Evolutionary conservation across 2,797 vertebrate species (phyloP).

Genomic region (Bovichtus diacanthus): DNA sequence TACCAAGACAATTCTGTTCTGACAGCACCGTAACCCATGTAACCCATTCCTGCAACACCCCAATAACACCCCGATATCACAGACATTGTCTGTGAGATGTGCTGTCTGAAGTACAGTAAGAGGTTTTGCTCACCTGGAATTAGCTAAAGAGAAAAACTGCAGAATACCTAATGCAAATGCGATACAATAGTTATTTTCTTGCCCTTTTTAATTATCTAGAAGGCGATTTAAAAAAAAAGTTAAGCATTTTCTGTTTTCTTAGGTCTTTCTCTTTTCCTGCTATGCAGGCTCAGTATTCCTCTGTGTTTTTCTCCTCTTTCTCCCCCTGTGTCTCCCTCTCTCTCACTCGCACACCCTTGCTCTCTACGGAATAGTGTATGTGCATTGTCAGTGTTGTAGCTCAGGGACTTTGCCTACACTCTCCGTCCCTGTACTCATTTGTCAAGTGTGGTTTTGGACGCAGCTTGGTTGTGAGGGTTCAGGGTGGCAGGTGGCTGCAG

Average conservation of each 20-base stretch:
- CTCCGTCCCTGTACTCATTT: slow-evolving; percentile 70
- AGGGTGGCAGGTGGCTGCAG: slow-evolving; percentile 67
- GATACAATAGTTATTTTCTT: not conserved
- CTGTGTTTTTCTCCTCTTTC: not conserved
- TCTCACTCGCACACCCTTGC: not conserved
- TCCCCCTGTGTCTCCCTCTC: not conserved
- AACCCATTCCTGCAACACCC: not conserved
- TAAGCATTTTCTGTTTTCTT: not conserved
- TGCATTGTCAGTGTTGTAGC: slow-evolving; percentile 68
- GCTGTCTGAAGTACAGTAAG: not conserved
- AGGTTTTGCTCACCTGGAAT: not conserved
- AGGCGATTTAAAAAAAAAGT: not conserved
- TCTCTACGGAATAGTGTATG: slow-evolving; percentile 53
- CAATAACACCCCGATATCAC: not conserved
- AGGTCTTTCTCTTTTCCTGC: not conserved
- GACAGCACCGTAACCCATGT: not conserved
- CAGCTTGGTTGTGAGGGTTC: slow-evolving; percentile 48
- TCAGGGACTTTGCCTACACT: slow-evolving; percentile 59
- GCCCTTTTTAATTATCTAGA: not conserved
- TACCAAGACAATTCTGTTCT: not conserved
- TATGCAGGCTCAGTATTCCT: not conserved
- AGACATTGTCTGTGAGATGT: not conserved
- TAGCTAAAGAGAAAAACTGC: not conserved
- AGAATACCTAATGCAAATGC: not conserved
- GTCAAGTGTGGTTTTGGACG: slow-evolving; percentile 71